Evolutionary conservation across 1,140 invertebrate species (phyloP).

Genomic region (Pseudomyrmex dendroicus): DNA sequence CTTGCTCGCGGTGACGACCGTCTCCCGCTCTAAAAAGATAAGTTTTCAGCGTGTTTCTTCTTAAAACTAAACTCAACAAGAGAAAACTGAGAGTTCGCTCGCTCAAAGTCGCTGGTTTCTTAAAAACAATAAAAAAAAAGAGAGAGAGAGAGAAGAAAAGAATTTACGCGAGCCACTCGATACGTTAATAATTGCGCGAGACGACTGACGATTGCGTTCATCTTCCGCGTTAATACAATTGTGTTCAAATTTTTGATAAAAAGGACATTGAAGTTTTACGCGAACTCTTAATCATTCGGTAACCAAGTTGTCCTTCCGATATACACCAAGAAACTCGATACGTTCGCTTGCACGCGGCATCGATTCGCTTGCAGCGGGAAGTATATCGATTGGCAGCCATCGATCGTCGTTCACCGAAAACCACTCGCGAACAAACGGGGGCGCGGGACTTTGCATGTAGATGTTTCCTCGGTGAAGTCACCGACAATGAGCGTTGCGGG

Average conservation of each 20-base stretch:
- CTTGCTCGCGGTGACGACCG: conserved; percentile 38
- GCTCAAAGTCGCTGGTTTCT: conserved; percentile 25
- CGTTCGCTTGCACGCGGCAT: too few relatives aligned
- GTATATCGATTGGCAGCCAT: conserved; percentile 11
- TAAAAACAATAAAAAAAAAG: conserved; percentile 3
- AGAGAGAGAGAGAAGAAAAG: not conserved
- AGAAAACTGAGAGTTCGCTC: conserved; percentile 41
- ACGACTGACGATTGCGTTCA: too few relatives aligned
- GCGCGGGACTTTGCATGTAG: not conserved
- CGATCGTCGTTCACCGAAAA: not conserved
- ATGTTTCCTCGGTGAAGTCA: not conserved
- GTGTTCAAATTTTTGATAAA: too few relatives aligned
- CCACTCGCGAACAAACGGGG: not conserved
- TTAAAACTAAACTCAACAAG: conserved; percentile 41
- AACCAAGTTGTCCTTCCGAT: conserved; percentile 6
- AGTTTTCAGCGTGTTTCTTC: conserved; percentile 44
- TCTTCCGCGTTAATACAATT: too few relatives aligned
- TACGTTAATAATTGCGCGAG: not conserved
- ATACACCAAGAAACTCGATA: not conserved
- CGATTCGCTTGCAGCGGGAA: not conserved
- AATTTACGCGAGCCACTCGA: too few relatives aligned
- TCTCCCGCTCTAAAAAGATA: conserved; percentile 44
- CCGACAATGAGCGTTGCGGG: conserved; percentile 35
- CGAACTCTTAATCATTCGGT: not conserved
- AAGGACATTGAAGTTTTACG: not conserved